Evolutionary conservation across 2,888 invertebrate genomes (phyloP).

Genomic region (Cinara cedri): DNA sequence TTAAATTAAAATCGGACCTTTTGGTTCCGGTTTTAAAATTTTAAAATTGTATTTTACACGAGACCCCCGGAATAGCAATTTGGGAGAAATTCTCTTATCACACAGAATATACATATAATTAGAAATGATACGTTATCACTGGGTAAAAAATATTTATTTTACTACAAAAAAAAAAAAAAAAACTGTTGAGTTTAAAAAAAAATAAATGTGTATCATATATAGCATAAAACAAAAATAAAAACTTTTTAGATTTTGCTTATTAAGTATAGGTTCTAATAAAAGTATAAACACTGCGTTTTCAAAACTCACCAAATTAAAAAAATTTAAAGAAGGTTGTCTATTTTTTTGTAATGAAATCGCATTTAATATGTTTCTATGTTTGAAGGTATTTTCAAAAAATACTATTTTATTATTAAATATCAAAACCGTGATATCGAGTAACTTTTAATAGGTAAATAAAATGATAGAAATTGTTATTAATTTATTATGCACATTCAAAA

Average conservation of each 20-base stretch:
- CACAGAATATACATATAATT: too few species aligned
- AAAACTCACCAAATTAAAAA: constrained; percentile 8
- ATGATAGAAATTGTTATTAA: constrained; percentile 11
- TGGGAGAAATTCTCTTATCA: too few species aligned
- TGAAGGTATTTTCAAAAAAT: constrained; percentile 9
- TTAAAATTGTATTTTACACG: too few species aligned
- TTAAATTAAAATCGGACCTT: too few species aligned
- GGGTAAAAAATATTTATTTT: too few species aligned
- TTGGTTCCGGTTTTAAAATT: too few species aligned
- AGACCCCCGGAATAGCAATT: too few species aligned
- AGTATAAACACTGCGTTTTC: not conserved
- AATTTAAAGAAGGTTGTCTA: not conserved
- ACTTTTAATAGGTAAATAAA: not conserved
- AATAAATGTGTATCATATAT: not conserved
- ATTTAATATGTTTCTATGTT: not conserved
- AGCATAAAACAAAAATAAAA: constrained; percentile 16
- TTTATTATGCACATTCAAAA: not conserved
- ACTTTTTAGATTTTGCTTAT: constrained; percentile 8
- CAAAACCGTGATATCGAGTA: not conserved
- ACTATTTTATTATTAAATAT: constrained; percentile 17
- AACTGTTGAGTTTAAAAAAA: too few species aligned
- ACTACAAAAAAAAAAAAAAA: too few species aligned
- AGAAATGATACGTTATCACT: too few species aligned
- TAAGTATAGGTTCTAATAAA: constrained; percentile 8
- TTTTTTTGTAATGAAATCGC: constrained; percentile 19